phyloP scores from a whole-genome alignment of 2,113 vertebrate genomes.

The Ovibos moschatus region DNA sequence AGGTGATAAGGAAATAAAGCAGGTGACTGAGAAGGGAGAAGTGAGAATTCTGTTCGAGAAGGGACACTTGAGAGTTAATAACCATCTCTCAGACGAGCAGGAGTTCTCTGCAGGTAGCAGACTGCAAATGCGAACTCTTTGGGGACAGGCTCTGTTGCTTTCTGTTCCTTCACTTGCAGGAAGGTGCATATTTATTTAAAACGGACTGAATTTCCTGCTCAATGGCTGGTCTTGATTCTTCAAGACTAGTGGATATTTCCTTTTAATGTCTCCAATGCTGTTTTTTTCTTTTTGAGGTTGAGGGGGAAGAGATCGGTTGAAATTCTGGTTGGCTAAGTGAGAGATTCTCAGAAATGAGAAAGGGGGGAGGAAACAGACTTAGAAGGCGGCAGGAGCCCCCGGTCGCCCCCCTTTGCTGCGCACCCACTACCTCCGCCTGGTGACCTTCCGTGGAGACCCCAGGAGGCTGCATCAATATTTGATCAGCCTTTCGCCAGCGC shows the following conservation, averaged over 20 bases:
- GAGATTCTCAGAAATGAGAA: neutral
- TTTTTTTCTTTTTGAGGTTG: neutral
- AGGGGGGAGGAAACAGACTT: neutral
- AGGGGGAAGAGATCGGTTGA: neutral
- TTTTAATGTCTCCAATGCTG: neutral
- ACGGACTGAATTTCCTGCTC: neutral
- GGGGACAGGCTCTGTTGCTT: neutral
- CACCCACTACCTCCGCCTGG: neutral
- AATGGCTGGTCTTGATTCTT: neutral
- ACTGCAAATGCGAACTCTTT: neutral
- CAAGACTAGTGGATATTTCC: neutral
- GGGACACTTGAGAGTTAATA: neutral
- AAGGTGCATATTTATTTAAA: neutral
- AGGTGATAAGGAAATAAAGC: slow-evolving; percentile 27
- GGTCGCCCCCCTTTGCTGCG: neutral
- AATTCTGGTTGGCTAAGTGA: neutral
- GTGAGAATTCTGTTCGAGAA: neutral
- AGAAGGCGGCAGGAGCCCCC: neutral
- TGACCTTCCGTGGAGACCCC: slow-evolving; percentile 44
- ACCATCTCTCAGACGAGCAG: neutral
- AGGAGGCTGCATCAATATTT: neutral
- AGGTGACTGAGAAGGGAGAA: slow-evolving; percentile 11
- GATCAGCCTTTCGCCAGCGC: neutral
- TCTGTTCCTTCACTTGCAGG: neutral
- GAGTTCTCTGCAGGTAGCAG: slow-evolving; percentile 29